Evolutionary conservation across 1,140 invertebrate genomes (phyloP), one percentile per base, ranked within the genome.

Genomic region (Conopomorpha cramerella): DNA sequence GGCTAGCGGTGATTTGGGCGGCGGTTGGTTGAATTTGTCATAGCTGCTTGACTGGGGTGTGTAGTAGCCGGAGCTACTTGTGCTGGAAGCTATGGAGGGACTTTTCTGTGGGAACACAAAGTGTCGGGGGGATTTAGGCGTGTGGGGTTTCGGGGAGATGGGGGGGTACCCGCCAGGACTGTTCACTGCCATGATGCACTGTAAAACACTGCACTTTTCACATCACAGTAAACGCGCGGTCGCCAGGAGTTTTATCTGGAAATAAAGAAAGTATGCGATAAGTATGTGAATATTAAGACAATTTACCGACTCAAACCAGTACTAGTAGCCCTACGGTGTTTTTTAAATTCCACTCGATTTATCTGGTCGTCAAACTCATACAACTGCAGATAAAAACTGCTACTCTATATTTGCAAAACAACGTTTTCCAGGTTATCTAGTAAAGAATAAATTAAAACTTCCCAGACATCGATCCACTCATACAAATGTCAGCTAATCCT

Each of bases 41-140:
- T 78, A 77, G 38, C 73, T 77, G 17, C 72, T 70, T 0, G 76
- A 79, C 37, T 77, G 76, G 8, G 76, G 76, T 1, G 76, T 79
- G 50, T 74, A 79, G 37, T 79, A 79, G 1, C 73, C 76, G 4
- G 73, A 77, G 0, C 71, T 77, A 2, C 71, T 77, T 1, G 71
- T 77, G 48, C 68, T 77, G 11, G 73, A 78, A 6, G 67, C 56
- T n/a, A 78, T 66, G 11, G 76, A 78, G 28, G 73, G 72, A 41
- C 71, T 77, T 41, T 78, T 78, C 38, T 78, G 76, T 0, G 76
- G 76, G 34, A 77, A 78, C 3, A 78, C 59, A 30, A 78, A 78
- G 40, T 78, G 76, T 3, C 72, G 53, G 3, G 76, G 76, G 39
- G 70, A 77, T 49, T 78, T 78, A 3, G 76, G 76, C 0, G 76